Conservation (phyloP, 2,888 invertebrate species). For the Conomelus anceps region DNA sequence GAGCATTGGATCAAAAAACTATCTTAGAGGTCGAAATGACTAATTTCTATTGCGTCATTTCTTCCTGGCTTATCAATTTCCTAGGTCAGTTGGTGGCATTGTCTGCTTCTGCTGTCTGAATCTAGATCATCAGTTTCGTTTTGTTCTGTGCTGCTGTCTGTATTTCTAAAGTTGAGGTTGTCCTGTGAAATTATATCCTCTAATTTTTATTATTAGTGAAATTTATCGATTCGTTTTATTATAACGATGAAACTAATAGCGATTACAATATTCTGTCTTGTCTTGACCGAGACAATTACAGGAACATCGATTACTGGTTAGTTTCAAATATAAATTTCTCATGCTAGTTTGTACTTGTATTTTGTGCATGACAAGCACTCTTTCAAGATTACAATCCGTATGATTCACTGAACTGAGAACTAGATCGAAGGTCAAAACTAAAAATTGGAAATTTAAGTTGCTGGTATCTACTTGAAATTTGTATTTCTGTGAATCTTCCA, state of each 20-base stretch:
- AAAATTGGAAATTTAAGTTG: background rate
- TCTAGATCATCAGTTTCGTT: background rate
- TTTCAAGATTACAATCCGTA: background rate
- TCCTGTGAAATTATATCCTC: background rate
- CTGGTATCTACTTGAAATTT: background rate
- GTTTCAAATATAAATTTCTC: background rate
- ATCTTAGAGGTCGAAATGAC: background rate
- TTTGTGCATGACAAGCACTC: background rate
- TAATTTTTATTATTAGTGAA: background rate
- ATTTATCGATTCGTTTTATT: background rate
- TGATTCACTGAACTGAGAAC: background rate
- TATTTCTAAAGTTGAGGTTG: background rate
- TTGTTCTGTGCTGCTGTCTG: background rate
- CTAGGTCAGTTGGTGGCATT: background rate
- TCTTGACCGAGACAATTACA: background rate
- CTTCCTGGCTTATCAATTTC: background rate
- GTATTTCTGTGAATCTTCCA: background rate
- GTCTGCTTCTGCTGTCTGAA: background rate
- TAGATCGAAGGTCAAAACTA: background rate
- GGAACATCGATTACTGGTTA: background rate
- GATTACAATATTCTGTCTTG: background rate
- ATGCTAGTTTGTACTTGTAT: background rate
- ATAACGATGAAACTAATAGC: background rate
- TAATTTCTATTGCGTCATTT: background rate
- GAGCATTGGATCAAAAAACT: background rate